A percentile compares a stretch with the other conserved stretches of the same genome.
These are phyloP conservation scores for Hyles lineata DNA, from an alignment of 2,888 invertebrate species.

Conservation along the genomic window DNA sequence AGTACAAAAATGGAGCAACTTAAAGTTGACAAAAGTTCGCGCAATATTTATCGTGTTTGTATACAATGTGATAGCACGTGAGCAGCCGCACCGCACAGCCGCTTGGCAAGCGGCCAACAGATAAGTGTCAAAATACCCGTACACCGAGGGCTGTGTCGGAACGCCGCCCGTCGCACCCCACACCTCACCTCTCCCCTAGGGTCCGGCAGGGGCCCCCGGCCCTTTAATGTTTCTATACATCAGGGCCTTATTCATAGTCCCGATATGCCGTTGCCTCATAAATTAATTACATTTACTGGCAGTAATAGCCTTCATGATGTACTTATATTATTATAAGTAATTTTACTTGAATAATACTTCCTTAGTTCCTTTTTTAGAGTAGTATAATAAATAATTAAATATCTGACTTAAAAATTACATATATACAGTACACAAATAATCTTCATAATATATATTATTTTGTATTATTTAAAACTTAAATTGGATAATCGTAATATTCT, in stretches of 20 bases:
- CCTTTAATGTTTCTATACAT: conserved; percentile 26
- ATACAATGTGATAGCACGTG: conserved; percentile 53
- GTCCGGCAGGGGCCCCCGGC: conserved; percentile 36
- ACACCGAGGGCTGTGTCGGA: conserved; percentile 59
- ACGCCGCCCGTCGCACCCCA: conserved; percentile 55
- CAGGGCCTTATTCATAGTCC: conserved; percentile 21
- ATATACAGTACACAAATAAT: too few relatives aligned
- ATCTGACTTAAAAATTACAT: too few relatives aligned
- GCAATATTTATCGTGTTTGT: conserved; percentile 51
- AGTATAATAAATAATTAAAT: too few relatives aligned
- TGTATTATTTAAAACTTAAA: too few relatives aligned
- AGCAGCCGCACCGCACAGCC: conserved; percentile 63
- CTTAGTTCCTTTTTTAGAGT: too few relatives aligned
- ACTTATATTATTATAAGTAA: too few relatives aligned
- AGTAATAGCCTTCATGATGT: neutral
- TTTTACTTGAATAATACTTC: too few relatives aligned
- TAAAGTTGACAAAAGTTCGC: conserved; percentile 39
- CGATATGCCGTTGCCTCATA: neutral
- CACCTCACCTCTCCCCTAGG: conserved; percentile 55
- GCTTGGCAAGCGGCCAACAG: conserved; percentile 67
- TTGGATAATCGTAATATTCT: too few relatives aligned
- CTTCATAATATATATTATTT: too few relatives aligned
- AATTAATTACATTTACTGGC: neutral
- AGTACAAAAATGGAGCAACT: conserved; percentile 1
- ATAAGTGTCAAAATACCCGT: conserved; percentile 58